A percentile compares a stretch with the other conserved stretches of the same genome.
These are phyloP conservation scores for Trachymyrmex cornetzi DNA, from an alignment of 1,140 invertebrate genomes.

Conservation along the genomic window DNA sequence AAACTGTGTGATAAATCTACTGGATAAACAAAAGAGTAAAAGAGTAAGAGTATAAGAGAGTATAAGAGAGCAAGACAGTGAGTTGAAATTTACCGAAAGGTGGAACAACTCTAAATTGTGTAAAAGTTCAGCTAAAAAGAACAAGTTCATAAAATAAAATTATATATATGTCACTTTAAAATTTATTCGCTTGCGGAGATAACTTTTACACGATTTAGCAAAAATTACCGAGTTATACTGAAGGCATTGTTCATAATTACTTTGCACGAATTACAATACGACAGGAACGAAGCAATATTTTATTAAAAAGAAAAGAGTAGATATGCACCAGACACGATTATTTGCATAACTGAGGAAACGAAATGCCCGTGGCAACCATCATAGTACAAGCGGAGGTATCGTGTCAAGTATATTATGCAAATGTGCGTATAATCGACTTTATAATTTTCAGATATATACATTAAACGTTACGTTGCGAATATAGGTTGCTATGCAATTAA, in stretches of 20 bases:
- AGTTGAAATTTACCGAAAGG: too few relatives aligned
- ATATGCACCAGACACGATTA: slow-evolving; percentile 7
- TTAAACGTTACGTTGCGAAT: not conserved
- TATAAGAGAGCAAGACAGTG: too few relatives aligned
- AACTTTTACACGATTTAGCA: not conserved
- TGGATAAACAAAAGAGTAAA: too few relatives aligned
- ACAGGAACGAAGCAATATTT: not conserved
- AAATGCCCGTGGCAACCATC: not conserved
- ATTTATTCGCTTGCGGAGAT: not conserved
- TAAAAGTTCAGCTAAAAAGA: too few relatives aligned
- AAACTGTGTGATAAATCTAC: too few relatives aligned
- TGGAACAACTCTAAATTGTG: too few relatives aligned
- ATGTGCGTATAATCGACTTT: slow-evolving; percentile 12
- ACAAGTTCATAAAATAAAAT: too few relatives aligned
- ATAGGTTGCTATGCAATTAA: not conserved
- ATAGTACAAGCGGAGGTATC: slow-evolving; percentile 5
- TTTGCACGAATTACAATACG: not conserved
- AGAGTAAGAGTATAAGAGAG: too few relatives aligned
- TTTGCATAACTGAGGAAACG: slow-evolving; percentile 32
- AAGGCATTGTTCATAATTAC: slow-evolving; percentile 38
- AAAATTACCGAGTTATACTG: slow-evolving; percentile 42
- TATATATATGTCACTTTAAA: not conserved
- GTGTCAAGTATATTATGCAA: slow-evolving; percentile 39
- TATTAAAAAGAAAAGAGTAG: not conserved
- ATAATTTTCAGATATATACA: slow-evolving; percentile 23